These are phyloP conservation scores for Formica aserva DNA, from an alignment of 2,888 invertebrate genomes.

Conservation along the genomic window DNA sequence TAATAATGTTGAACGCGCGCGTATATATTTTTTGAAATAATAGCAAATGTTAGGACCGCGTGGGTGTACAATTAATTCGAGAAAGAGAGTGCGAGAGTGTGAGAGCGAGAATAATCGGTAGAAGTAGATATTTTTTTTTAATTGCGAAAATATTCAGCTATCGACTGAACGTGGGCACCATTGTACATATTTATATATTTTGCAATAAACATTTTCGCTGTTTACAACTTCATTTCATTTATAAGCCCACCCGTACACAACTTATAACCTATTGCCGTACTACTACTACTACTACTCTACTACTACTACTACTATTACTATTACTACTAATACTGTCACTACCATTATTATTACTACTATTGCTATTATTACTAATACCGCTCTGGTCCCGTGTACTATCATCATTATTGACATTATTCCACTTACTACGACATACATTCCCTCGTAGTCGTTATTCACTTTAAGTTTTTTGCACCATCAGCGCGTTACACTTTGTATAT, in stretches of 20 bases:
- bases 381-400: slow-evolving; percentile 11
- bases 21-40: slow-evolving; percentile 65
- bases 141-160: slow-evolving; percentile 84
- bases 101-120: slow-evolving; percentile 67
- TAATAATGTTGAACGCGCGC: slow-evolving; percentile 40
- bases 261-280: slow-evolving; percentile 32
- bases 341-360: slow-evolving; percentile 17
- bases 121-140: slow-evolving; percentile 74
- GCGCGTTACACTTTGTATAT: slow-evolving; percentile 67
- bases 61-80: slow-evolving; percentile 54
- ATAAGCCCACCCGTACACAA: slow-evolving; percentile 74
- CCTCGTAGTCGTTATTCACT: slow-evolving; percentile 45
- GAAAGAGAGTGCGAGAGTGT: slow-evolving; percentile 57
- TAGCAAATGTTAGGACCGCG: slow-evolving; percentile 57
- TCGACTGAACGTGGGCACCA: slow-evolving; percentile 84
- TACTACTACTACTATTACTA: neutral
- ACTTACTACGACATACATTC: slow-evolving; percentile 18
- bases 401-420: slow-evolving; percentile 40
- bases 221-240: slow-evolving; percentile 85
- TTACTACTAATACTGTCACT: slow-evolving; percentile 22
- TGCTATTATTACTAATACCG: slow-evolving; percentile 37
- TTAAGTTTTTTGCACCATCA: slow-evolving; percentile 59
- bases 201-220: slow-evolving; percentile 85
- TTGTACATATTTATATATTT: slow-evolving; percentile 85
- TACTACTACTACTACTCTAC: slow-evolving; percentile 24